These are phyloP conservation scores for Synanthedon tipuliformis DNA, from an alignment of 2,888 invertebrate species.

Conservation along the genomic window DNA sequence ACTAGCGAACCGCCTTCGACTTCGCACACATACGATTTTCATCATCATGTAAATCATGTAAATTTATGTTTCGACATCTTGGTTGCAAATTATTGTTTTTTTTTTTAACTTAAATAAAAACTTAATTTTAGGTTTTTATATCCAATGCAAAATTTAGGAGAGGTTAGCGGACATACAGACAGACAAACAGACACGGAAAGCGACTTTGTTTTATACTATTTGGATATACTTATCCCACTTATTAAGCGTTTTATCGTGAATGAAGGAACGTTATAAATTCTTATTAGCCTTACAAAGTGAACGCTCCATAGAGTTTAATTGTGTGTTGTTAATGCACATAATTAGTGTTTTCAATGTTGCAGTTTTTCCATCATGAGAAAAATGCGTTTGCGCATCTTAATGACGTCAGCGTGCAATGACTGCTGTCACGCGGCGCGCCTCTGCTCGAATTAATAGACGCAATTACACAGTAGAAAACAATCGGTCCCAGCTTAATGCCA, in stretches of 20 bases:
- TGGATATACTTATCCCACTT: neutral
- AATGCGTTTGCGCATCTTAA: constrained; percentile 50
- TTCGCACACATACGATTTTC: too few species aligned
- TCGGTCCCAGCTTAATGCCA: constrained; percentile 37
- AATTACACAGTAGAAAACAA: constrained; percentile 62
- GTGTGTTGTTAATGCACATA: constrained; percentile 31
- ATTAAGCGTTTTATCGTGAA: neutral
- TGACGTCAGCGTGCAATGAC: constrained; percentile 39
- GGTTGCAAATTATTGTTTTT: too few species aligned
- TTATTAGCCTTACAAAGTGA: constrained; percentile 18
- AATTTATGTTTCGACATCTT: too few species aligned
- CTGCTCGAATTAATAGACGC: constrained; percentile 58
- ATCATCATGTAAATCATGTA: too few species aligned
- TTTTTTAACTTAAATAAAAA: too few species aligned
- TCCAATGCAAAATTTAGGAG: too few species aligned
- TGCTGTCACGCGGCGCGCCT: constrained; percentile 38
- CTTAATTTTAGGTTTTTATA: too few species aligned
- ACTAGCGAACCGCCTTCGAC: too few species aligned
- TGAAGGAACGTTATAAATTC: neutral
- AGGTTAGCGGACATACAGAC: too few species aligned
- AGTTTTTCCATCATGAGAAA: constrained; percentile 24
- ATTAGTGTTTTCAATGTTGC: constrained; percentile 19
- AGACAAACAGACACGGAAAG: too few species aligned
- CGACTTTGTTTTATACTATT: too few species aligned
- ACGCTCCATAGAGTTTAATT: constrained; percentile 37